These are phyloP conservation scores for Glyptemys insculpta DNA, from an alignment of 2,797 vertebrate species.

Conservation along the genomic window DNA sequence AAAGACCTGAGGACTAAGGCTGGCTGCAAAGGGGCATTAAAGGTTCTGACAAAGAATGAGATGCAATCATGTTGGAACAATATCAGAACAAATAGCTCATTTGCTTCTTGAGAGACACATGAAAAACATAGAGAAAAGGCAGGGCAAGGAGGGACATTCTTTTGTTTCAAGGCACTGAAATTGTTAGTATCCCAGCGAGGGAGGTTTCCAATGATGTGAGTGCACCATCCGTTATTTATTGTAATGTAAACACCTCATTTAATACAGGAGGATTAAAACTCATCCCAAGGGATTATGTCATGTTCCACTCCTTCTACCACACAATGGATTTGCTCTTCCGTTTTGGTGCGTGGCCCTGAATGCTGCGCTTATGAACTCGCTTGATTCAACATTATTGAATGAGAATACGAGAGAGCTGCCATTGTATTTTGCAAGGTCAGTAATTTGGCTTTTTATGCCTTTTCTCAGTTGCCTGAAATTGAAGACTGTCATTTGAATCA, in stretches of 20 bases:
- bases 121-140: conserved; percentile 40
- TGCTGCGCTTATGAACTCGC: neutral
- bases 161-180: conserved; percentile 44
- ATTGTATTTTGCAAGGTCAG: neutral
- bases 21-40: conserved; percentile 3
- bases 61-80: conserved; percentile 10
- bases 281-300: neutral
- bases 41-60: conserved; percentile 25
- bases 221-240: neutral
- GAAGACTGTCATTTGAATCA: neutral
- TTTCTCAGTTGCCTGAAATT: conserved; percentile 9
- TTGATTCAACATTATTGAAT: neutral
- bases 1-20: neutral
- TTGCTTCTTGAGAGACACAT: conserved; percentile 23
- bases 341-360: conserved; percentile 6
- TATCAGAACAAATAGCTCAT: conserved; percentile 35
- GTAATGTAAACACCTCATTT: conserved; percentile 8
- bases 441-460: neutral
- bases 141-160: neutral
- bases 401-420: neutral
- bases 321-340: conserved; percentile 2
- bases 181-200: conserved; percentile 15
- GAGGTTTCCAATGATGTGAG: conserved; percentile 32
- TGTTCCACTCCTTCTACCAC: neutral
- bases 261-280: conserved; percentile 23